phyloP scores from a whole-genome alignment of 1,140 invertebrate genomes.

The Philotrypesis tridentata region DNA sequence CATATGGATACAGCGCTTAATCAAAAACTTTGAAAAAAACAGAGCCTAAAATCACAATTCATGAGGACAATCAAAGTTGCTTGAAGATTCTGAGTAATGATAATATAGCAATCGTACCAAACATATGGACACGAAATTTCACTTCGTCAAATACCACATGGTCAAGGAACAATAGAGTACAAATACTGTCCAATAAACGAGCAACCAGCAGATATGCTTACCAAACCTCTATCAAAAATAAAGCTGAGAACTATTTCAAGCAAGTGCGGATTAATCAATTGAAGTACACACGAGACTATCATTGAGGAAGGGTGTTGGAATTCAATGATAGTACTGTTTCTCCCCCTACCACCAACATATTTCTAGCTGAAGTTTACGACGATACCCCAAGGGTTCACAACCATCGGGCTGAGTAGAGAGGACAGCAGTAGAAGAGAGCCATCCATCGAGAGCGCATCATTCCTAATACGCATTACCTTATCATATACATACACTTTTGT shows the following conservation, averaged over 20 bases:
- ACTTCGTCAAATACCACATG: not conserved
- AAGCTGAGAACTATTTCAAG: not conserved
- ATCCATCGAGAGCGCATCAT: too few relatives aligned
- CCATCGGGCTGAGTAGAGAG: too few relatives aligned
- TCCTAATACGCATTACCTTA: too few relatives aligned
- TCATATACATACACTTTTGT: too few relatives aligned
- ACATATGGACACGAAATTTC: not conserved
- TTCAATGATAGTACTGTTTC: too few relatives aligned
- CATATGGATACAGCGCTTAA: conserved; percentile 1
- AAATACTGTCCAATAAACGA: not conserved
- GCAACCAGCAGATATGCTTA: not conserved
- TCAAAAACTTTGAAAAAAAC: not conserved
- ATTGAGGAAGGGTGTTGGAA: not conserved
- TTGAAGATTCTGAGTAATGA: not conserved
- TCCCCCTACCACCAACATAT: too few relatives aligned
- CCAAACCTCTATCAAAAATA: not conserved
- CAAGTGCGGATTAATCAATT: not conserved
- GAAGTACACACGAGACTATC: not conserved
- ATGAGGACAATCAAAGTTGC: conserved; percentile 5
- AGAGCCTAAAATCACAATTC: not conserved
- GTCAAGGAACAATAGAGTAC: not conserved
- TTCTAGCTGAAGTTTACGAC: too few relatives aligned
- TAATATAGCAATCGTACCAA: not conserved
- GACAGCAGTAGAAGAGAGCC: too few relatives aligned
- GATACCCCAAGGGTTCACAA: too few relatives aligned